Percentiles rank a stretch among this genome's conserved stretches.
Conservation (phyloP, 1,140 invertebrate genomes). For the Laupala kohalensis region DNA sequence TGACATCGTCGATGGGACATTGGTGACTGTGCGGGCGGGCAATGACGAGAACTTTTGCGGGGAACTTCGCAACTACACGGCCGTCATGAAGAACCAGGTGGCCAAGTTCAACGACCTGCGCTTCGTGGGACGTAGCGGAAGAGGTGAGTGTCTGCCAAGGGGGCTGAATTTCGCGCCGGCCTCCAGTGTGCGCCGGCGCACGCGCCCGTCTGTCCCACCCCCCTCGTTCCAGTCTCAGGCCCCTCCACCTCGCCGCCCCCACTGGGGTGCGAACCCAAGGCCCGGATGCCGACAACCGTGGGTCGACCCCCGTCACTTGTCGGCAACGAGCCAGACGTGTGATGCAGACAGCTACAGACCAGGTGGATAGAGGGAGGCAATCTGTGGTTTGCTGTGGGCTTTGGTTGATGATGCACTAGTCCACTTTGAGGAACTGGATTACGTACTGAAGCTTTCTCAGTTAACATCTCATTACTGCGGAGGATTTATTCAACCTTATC, state of each 20-base stretch:
- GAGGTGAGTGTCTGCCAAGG: constrained; percentile 45
- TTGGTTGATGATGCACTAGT: too few relatives aligned
- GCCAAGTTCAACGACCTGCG: constrained; percentile 95
- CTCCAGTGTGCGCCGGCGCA: not conserved
- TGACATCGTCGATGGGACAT: constrained; percentile 83
- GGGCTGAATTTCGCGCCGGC: not conserved
- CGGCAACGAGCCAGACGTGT: too few relatives aligned
- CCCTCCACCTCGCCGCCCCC: too few relatives aligned
- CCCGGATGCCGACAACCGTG: not conserved
- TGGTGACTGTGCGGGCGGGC: constrained; percentile 83
- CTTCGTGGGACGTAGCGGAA: constrained; percentile 87
- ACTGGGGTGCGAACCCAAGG: not conserved
- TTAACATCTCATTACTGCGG: too few relatives aligned
- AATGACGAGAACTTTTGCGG: constrained; percentile 95
- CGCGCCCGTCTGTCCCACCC: not conserved
- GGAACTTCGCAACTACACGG: constrained; percentile 80
- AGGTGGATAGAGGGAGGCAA: too few relatives aligned
- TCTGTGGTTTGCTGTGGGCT: too few relatives aligned
- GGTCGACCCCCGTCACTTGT: too few relatives aligned
- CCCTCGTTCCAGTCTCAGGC: not conserved
- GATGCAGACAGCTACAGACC: too few relatives aligned
- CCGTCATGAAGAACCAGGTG: constrained; percentile 91
- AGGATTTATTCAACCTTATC: too few relatives aligned
- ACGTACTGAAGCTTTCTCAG: too few relatives aligned
- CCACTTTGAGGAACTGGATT: too few relatives aligned